Evolutionary conservation across 2,113 vertebrate species (phyloP).

Genomic region (Albula goreensis): DNA sequence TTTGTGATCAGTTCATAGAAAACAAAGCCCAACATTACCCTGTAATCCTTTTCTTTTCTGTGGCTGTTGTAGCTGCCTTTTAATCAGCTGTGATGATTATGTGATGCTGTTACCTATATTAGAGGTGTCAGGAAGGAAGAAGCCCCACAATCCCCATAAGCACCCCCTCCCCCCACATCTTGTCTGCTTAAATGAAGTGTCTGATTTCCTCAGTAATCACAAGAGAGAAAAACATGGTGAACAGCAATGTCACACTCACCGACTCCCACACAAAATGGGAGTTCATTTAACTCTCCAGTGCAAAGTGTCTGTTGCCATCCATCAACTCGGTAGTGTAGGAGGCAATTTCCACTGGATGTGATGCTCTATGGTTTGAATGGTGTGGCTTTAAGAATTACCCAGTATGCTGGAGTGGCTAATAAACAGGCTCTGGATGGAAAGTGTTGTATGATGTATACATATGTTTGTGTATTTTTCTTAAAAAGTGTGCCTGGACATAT

Average conservation of each 20-base stretch:
- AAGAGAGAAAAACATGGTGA: neutral
- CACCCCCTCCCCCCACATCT: neutral
- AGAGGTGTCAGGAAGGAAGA: conserved; percentile 6
- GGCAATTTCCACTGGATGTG: conserved; percentile 10
- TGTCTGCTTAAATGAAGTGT: conserved; percentile 16
- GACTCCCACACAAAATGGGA: conserved; percentile 17
- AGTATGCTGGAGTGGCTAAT: neutral
- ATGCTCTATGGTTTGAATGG: conserved; percentile 6
- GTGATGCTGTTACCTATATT: conserved; percentile 20
- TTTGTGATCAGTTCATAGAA: neutral
- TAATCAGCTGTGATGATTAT: conserved; percentile 27
- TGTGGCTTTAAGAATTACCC: conserved; percentile 3
- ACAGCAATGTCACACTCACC: conserved; percentile 24
- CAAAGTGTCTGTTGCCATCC: conserved; percentile 33
- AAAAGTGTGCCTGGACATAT: conserved; percentile 38
- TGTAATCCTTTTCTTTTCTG: neutral
- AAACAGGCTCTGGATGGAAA: neutral
- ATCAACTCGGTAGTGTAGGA: conserved; percentile 18
- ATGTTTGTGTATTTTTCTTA: conserved; percentile 30
- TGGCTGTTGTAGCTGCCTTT: neutral
- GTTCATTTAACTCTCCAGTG: conserved; percentile 31
- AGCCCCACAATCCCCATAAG: neutral
- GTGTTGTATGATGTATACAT: neutral
- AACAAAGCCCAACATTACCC: neutral
- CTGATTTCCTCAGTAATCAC: conserved; percentile 9